phyloP scores from a whole-genome alignment of 1,140 invertebrate species.

The Harlomillsia oculata region DNA sequence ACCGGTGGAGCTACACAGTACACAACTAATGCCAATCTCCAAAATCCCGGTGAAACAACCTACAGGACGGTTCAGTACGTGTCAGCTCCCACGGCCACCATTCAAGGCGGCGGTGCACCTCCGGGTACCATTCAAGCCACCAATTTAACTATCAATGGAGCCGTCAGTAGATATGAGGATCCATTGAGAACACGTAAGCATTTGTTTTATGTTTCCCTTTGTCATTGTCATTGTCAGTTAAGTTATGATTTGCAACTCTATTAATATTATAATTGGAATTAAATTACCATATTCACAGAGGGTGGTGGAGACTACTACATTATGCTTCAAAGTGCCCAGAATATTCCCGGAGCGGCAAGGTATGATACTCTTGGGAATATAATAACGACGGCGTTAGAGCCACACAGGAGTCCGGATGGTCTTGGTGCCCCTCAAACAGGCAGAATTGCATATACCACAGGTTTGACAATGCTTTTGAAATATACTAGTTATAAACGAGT shows the following conservation, averaged over 20 bases:
- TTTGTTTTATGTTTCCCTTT: too few species aligned
- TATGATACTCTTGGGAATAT: constrained; percentile 22
- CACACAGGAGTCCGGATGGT: constrained; percentile 19
- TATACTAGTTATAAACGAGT: too few species aligned
- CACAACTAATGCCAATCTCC: constrained; percentile 10
- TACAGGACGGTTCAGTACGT: constrained; percentile 24
- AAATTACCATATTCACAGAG: not conserved
- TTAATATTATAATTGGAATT: not conserved
- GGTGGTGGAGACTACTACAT: constrained; percentile 23
- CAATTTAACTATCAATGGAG: constrained; percentile 25
- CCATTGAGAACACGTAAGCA: constrained; percentile 15
- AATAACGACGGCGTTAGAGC: constrained; percentile 11
- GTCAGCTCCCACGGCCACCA: constrained; percentile 9
- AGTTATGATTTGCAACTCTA: too few species aligned
- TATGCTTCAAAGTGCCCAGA: constrained; percentile 22
- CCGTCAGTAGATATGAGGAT: constrained; percentile 22
- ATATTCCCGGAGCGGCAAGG: constrained; percentile 10
- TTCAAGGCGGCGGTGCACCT: constrained; percentile 21
- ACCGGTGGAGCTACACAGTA: constrained; percentile 13
- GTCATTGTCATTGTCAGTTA: too few species aligned
- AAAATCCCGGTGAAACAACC: constrained; percentile 1
- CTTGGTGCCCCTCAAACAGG: constrained; percentile 5
- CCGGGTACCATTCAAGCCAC: constrained; percentile 20
- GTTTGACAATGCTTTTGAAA: too few species aligned
- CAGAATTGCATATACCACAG: constrained; percentile 5